Evolutionary conservation across 2,113 vertebrate species (phyloP), one percentile per base, ranked within the genome.

Genomic region (Anolis carolinensis): DNA sequence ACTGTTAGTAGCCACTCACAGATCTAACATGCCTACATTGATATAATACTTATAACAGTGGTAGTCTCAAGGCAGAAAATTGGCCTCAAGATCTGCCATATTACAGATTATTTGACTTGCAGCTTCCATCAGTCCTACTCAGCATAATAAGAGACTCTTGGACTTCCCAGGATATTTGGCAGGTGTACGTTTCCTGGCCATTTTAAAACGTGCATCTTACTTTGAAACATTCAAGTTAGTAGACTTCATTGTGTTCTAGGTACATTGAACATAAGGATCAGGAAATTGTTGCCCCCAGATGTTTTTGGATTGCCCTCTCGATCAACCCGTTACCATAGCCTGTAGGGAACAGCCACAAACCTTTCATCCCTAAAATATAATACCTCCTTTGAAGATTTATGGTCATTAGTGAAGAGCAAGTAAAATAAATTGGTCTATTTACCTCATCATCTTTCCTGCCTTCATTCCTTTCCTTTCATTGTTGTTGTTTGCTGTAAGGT

Each of bases 391-490:
- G 18, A 16, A 87, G 83, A 84, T n/a, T 18, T 73, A 85, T 21
- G 21, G 82, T 72, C 72, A 87, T 65, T 21, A 86, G 16, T 55
- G 70, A n/a, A 72, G 34, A 70, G 3, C 79, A 91, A 83, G 0
- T 0, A 13, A 85, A 72, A 32, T 32, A 44, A 30, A 76, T n/a
- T 32, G 86, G 30, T 72, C 1, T 9, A 76, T 13, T 36, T 21
- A 9, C 52, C 13, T 2, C 23, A 7, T 27, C 68, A 7, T 10
- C 27, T 36, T 81, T 30, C 50, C n/a, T 67, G 25, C 68, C 68
- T 16, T 44, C 34, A 20, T 65, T 65, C 73, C 5, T 30, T 71
- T 32, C 30, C 32, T 10, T 39, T 67, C 34, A 14, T 23, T 65
- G 13, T 65, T 62, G 9, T 84, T 74, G 21, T 27, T 44, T 44